phyloP scores from a whole-genome alignment of 2,797 vertebrate species.

The Cryptoprocta ferox region DNA sequence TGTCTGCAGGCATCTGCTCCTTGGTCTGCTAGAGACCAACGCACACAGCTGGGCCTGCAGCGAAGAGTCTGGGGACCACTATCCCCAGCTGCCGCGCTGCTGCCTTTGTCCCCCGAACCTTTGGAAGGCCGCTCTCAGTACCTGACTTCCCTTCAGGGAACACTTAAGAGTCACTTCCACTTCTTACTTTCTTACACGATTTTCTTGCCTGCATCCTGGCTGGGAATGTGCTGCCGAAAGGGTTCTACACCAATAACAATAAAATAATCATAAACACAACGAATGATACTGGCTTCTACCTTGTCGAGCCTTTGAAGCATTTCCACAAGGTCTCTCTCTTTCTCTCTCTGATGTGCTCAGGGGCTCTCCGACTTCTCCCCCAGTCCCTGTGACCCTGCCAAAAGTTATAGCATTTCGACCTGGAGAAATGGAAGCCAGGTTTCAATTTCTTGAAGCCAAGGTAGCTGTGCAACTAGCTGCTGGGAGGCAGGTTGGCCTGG shows the following conservation, averaged over 20 bases:
- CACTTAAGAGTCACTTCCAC: not conserved
- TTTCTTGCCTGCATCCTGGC: not conserved
- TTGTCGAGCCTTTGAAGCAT: constrained; percentile 42
- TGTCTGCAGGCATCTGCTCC: not conserved
- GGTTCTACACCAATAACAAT: constrained; percentile 14
- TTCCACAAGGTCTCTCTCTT: constrained; percentile 20
- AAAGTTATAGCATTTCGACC: constrained; percentile 18
- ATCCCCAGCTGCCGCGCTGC: not conserved
- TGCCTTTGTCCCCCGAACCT: not conserved
- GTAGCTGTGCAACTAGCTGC: not conserved
- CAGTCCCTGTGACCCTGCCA: constrained; percentile 33
- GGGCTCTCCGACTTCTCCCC: constrained; percentile 41
- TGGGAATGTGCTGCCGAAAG: not conserved
- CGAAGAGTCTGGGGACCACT: rapidly evolving
- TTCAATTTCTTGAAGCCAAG: not conserved
- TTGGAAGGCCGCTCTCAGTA: rapidly evolving
- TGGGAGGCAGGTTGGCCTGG: not conserved
- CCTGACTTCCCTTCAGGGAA: not conserved
- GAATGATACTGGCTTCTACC: constrained; percentile 14
- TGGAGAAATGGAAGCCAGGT: constrained; percentile 38
- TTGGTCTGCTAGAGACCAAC: not conserved
- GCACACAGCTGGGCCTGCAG: not conserved
- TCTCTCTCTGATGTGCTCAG: constrained; percentile 1
- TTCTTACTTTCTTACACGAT: not conserved
- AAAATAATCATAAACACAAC: constrained; percentile 8